Evolutionary conservation across 30 jellyfish, hydroid and myxozoan genomes (phyloP).

Genomic region (Hydra vulgaris): DNA sequence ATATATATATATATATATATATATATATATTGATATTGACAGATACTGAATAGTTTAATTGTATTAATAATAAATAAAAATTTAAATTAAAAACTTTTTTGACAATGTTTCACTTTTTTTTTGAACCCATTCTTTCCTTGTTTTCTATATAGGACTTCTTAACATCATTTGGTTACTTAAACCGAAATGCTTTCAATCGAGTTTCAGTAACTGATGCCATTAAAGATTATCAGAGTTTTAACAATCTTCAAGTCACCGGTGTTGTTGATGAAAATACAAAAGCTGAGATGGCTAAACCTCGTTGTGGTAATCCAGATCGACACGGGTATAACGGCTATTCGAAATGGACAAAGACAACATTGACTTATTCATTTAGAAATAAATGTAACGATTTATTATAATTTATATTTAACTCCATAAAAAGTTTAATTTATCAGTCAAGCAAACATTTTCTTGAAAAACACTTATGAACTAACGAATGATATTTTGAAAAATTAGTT

Average conservation of each 20-base stretch:
- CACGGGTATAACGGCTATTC: not conserved
- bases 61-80: too few species aligned
- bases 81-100: too few species aligned
- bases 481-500: too few species aligned
- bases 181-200: not conserved
- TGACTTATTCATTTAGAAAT: conserved; percentile 1
- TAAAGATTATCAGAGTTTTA: conserved; percentile 8
- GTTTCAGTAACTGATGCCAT: conserved; percentile 11
- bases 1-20: too few species aligned
- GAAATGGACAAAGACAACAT: conserved; percentile 3
- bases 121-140: too few species aligned
- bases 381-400: not conserved
- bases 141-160: not conserved
- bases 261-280: conserved; percentile 13
- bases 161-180: not conserved
- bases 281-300: conserved; percentile 11
- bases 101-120: too few species aligned
- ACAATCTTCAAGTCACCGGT: conserved; percentile 7
- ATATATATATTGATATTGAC: too few species aligned
- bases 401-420: too few species aligned
- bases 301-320: conserved; percentile 19
- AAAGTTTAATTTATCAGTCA: too few species aligned
- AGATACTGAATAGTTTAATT: too few species aligned
- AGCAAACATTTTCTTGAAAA: too few species aligned
- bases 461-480: too few species aligned